Percentiles rank a stretch among this genome's conserved stretches.
These are phyloP conservation scores for Holacanthus passer DNA, from an alignment of 2,113 vertebrate species.

Conservation along the genomic window DNA sequence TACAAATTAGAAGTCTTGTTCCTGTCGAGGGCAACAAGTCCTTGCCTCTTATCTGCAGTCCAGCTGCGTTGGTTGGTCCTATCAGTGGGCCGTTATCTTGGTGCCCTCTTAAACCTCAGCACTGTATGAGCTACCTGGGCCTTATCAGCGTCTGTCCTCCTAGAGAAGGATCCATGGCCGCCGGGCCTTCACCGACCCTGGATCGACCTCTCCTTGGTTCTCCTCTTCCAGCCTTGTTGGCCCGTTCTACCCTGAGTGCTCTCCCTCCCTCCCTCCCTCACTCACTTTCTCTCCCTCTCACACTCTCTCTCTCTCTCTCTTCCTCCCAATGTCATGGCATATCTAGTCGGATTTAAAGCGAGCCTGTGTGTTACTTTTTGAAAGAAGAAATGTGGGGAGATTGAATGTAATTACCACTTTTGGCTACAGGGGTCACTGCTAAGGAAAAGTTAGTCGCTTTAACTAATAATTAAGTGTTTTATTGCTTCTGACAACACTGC, in stretches of 20 bases:
- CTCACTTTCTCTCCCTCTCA: slow-evolving; percentile 3
- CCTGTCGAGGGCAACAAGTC: slow-evolving; percentile 78
- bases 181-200: slow-evolving; percentile 73
- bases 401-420: neutral
- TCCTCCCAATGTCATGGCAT: slow-evolving; percentile 53
- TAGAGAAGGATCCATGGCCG: slow-evolving; percentile 76
- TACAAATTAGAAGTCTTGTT: slow-evolving; percentile 70
- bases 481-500: neutral
- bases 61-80: slow-evolving; percentile 75
- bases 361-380: slow-evolving; percentile 4
- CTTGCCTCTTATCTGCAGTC: slow-evolving; percentile 81
- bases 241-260: slow-evolving; percentile 51
- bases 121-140: slow-evolving; percentile 74
- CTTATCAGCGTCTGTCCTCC: slow-evolving; percentile 81
- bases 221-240: slow-evolving; percentile 50
- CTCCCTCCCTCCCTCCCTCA: neutral
- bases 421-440: neutral
- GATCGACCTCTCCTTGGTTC: slow-evolving; percentile 75
- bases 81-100: slow-evolving; percentile 81
- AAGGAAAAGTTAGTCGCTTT: neutral
- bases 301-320: slow-evolving; percentile 34
- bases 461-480: neutral
- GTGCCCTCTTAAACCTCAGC: slow-evolving; percentile 77
- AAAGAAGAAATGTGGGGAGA: slow-evolving; percentile 5
- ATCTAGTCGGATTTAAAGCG: slow-evolving; percentile 34